These are phyloP conservation scores for Steinernema khuongi DNA, from an alignment of 1,140 invertebrate genomes.

Conservation along the genomic window DNA sequence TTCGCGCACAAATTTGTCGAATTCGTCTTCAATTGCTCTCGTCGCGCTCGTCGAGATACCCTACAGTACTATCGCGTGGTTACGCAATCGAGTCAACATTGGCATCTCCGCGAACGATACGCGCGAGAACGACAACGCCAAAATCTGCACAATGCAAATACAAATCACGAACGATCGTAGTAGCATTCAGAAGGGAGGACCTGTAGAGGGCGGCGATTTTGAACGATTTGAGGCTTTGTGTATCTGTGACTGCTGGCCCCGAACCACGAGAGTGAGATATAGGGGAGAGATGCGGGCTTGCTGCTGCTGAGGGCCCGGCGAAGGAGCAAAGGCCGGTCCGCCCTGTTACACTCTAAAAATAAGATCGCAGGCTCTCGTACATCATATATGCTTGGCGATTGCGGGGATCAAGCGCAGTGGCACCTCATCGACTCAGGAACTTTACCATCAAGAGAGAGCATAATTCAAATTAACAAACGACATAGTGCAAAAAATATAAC, in stretches of 20 bases:
- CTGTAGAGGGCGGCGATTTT: slow-evolving; percentile 15
- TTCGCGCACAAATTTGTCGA: slow-evolving; percentile 4
- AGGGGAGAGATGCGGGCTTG: slow-evolving; percentile 14
- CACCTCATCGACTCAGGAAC: not conserved
- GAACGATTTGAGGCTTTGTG: slow-evolving; percentile 14
- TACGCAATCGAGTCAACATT: not conserved
- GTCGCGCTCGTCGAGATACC: slow-evolving; percentile 11
- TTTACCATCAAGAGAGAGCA: not conserved
- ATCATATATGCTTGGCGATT: slow-evolving; percentile 17
- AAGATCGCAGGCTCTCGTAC: slow-evolving; percentile 12
- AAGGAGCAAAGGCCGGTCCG: slow-evolving; percentile 14
- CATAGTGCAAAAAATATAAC: too few relatives aligned
- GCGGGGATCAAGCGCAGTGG: slow-evolving; percentile 3
- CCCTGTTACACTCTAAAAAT: slow-evolving; percentile 17
- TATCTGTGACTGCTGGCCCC: slow-evolving; percentile 14
- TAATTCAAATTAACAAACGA: too few relatives aligned
- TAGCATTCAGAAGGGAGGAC: not conserved
- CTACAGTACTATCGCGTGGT: not conserved
- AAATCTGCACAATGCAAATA: not conserved
- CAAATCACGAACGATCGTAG: not conserved
- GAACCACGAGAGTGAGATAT: slow-evolving; percentile 7
- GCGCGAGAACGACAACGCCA: too few relatives aligned
- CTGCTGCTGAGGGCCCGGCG: not conserved
- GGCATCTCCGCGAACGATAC: not conserved
- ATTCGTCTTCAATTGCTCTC: slow-evolving; percentile 13